phyloP scores from a whole-genome alignment of 2,113 vertebrate genomes.

The Chlamydotis undulata region DNA sequence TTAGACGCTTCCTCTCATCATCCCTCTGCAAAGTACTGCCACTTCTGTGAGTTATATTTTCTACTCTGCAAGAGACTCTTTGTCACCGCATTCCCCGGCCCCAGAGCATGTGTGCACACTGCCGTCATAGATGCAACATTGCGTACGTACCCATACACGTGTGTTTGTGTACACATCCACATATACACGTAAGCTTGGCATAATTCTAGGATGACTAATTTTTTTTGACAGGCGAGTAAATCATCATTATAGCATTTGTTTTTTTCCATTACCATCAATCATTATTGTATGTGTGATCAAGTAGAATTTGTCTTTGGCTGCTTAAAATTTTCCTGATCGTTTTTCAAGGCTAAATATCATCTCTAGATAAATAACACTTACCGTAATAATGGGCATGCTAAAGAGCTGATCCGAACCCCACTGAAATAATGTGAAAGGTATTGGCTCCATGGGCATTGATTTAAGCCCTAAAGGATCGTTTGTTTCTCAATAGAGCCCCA shows the following conservation, averaged over 20 bases:
- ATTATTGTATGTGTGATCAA: conserved; percentile 27
- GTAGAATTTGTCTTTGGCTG: conserved; percentile 50
- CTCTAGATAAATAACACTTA: conserved; percentile 27
- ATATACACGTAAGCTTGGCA: background rate
- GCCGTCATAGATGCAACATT: background rate
- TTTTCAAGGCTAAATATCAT: conserved; percentile 51
- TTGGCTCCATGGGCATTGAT: conserved; percentile 29
- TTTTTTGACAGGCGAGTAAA: conserved; percentile 58
- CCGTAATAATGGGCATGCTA: background rate
- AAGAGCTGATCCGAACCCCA: background rate
- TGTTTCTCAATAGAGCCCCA: conserved; percentile 32
- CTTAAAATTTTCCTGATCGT: conserved; percentile 13
- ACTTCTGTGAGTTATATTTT: background rate
- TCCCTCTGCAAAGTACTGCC: background rate
- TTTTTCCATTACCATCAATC: conserved; percentile 60
- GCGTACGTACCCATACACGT: background rate
- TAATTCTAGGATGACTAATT: conserved; percentile 8
- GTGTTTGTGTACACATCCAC: background rate
- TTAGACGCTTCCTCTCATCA: background rate
- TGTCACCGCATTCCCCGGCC: background rate
- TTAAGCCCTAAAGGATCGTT: conserved; percentile 39
- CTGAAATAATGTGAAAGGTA: background rate
- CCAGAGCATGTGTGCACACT: background rate
- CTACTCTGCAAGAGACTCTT: background rate
- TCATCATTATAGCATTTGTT: conserved; percentile 46